Percentiles rank a stretch among this genome's conserved stretches.
Conservation (phyloP, 2,113 vertebrate species). For the Rallus limicola region DNA sequence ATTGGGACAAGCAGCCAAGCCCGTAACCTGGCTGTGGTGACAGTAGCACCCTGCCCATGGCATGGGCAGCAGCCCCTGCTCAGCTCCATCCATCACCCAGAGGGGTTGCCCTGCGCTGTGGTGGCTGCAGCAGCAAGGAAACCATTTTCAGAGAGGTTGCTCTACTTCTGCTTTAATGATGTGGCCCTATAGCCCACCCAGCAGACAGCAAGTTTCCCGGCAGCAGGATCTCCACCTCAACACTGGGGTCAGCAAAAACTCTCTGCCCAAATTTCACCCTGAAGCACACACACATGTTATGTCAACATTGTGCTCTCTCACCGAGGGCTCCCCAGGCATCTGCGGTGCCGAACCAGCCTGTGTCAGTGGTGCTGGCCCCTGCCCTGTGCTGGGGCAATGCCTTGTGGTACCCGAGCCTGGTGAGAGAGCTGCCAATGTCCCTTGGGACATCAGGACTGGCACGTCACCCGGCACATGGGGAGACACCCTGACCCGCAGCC, state of each 20-base stretch:
- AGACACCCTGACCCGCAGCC: background rate
- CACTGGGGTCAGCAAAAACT: no score
- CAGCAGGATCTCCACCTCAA: background rate
- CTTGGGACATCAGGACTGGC: background rate
- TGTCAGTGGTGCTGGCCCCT: background rate
- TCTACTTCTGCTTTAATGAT: background rate
- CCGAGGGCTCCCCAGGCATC: background rate
- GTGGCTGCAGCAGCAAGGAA: background rate
- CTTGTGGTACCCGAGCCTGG: background rate
- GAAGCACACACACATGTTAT: rapidly evolving
- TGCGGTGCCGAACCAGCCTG: background rate
- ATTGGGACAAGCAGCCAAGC: rapidly evolving
- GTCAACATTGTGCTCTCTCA: rapidly evolving
- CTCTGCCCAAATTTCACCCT: background rate
- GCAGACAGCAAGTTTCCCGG: rapidly evolving
- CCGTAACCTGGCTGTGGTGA: rapidly evolving
- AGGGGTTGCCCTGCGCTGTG: background rate
- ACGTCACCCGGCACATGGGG: background rate
- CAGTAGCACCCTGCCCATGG: background rate
- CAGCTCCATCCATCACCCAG: background rate
- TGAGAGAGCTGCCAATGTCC: rapidly evolving
- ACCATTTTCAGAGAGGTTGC: background rate
- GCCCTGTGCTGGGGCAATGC: background rate
- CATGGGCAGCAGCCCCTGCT: background rate
- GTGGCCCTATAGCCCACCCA: background rate